phyloP scores from a whole-genome alignment of 2,888 invertebrate genomes.

The Pediacus dermestoides region DNA sequence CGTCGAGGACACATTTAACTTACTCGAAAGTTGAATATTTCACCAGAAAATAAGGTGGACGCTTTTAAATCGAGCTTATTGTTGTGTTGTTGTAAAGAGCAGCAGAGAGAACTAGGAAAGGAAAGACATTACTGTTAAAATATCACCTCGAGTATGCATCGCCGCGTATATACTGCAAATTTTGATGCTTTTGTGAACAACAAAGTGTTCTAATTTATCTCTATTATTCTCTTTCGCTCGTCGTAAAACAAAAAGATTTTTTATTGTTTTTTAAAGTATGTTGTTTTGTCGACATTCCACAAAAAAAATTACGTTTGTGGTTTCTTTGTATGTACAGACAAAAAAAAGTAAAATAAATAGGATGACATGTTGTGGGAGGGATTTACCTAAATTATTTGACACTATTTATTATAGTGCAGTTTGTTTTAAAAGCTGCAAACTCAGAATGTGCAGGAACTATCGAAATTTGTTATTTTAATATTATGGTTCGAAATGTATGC shows the following conservation, averaged over 20 bases:
- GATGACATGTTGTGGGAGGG: too few species aligned
- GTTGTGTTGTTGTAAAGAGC: constrained; percentile 5
- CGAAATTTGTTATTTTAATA: too few species aligned
- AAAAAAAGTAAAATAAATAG: too few species aligned
- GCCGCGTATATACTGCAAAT: constrained; percentile 20
- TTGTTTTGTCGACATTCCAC: too few species aligned
- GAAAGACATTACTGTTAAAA: constrained; percentile 21
- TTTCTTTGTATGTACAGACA: background rate
- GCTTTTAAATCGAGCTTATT: constrained; percentile 12
- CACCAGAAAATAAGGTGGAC: constrained; percentile 49
- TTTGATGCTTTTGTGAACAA: constrained; percentile 24
- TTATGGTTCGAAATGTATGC: too few species aligned
- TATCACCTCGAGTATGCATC: constrained; percentile 15
- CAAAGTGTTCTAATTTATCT: constrained; percentile 24
- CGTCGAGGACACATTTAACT: too few species aligned
- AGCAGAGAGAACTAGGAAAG: constrained; percentile 13
- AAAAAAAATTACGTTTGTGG: background rate
- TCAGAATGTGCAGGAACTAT: too few species aligned
- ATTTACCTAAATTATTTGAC: too few species aligned
- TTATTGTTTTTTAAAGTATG: constrained; percentile 7
- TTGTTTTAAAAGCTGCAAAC: too few species aligned
- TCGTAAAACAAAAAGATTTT: constrained; percentile 7
- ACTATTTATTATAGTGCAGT: too few species aligned
- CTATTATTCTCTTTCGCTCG: constrained; percentile 12
- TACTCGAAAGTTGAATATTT: too few species aligned